phyloP scores from a whole-genome alignment of 1,140 invertebrate species.

The Hirudo medicinalis region DNA sequence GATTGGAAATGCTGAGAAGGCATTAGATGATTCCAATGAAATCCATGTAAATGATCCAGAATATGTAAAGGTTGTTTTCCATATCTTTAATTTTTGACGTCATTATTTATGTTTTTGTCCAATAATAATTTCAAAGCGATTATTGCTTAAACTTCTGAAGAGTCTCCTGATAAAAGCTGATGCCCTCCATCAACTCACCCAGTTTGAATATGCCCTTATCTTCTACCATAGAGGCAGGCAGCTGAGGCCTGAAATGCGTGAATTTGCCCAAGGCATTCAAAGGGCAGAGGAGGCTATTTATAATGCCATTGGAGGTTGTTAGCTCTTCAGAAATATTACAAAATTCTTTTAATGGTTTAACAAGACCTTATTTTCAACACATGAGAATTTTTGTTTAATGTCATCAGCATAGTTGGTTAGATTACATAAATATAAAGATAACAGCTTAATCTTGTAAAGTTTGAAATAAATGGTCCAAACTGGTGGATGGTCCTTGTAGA shows the following conservation, averaged over 20 bases:
- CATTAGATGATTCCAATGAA: constrained; percentile 67
- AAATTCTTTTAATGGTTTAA: too few relatives aligned
- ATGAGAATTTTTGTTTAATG: too few relatives aligned
- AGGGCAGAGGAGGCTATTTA: constrained; percentile 86
- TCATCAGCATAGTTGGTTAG: too few relatives aligned
- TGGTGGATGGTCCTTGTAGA: too few relatives aligned
- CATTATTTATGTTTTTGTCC: neutral
- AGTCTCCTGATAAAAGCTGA: constrained; percentile 50
- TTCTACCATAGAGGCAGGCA: constrained; percentile 74
- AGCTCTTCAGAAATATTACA: too few relatives aligned
- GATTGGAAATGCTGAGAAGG: constrained; percentile 66
- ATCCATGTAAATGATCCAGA: constrained; percentile 61
- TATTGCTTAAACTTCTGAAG: constrained; percentile 1
- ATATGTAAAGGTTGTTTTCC: constrained; percentile 51
- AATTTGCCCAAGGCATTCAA: constrained; percentile 76
- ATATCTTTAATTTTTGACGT: neutral
- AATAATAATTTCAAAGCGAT: too few relatives aligned
- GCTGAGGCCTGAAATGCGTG: constrained; percentile 66
- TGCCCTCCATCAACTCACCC: constrained; percentile 73
- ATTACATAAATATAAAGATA: too few relatives aligned
- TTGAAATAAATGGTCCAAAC: too few relatives aligned
- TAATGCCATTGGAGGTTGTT: constrained; percentile 64
- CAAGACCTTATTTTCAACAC: too few relatives aligned
- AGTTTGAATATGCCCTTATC: constrained; percentile 82
- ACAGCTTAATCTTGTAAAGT: too few relatives aligned